Conservation (phyloP, 2,888 invertebrate species). For the Hypolimnas misippus region DNA sequence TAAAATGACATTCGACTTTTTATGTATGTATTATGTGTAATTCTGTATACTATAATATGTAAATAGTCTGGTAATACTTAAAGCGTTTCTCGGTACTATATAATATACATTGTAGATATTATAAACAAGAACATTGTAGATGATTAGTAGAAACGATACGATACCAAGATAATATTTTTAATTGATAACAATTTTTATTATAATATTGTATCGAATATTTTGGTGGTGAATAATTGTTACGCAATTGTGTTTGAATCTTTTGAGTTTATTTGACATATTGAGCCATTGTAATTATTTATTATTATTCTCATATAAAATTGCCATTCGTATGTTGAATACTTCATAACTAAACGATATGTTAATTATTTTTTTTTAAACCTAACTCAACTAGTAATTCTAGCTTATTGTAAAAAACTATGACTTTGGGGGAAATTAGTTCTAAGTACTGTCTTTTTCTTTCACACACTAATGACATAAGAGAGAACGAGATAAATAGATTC, state of each 20-base stretch:
- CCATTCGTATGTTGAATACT: background rate
- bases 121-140: background rate
- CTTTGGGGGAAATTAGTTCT: background rate
- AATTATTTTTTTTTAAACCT: conserved; percentile 1
- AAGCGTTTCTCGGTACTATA: background rate
- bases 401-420: background rate
- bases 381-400: background rate
- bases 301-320: no score
- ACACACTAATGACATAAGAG: background rate
- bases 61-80: background rate
- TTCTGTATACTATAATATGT: no score
- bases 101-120: background rate
- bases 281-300: no score
- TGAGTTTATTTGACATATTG: no score
- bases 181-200: no score
- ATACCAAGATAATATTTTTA: no score
- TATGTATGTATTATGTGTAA: no score
- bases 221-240: no score
- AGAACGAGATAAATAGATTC: background rate
- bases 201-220: no score
- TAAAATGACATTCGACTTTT: no score
- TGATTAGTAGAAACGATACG: no score
- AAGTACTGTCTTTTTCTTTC: background rate
- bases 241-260: no score
- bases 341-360: background rate